Conservation (phyloP, 2,888 invertebrate genomes). For the Neoaliturus tenellus region DNA sequence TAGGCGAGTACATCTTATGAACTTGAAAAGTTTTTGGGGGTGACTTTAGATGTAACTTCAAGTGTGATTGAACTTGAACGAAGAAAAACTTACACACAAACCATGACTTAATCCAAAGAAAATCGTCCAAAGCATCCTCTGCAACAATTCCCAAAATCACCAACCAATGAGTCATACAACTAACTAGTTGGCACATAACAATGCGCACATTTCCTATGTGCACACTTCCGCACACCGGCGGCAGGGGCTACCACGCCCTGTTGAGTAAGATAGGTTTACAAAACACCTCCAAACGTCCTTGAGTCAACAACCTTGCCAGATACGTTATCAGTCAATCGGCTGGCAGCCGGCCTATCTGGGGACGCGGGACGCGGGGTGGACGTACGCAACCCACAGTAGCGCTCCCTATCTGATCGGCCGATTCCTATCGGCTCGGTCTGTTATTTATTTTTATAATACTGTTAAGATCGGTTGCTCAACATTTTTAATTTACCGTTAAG, state of each 20-base stretch:
- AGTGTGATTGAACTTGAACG: too few species aligned
- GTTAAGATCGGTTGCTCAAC: slow-evolving; percentile 46
- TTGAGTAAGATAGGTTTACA: slow-evolving; percentile 24
- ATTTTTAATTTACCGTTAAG: slow-evolving; percentile 45
- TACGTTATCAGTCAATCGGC: slow-evolving; percentile 30
- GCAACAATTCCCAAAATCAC: too few species aligned
- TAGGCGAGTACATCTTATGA: too few species aligned
- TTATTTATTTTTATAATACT: slow-evolving; percentile 51
- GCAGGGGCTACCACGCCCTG: slow-evolving; percentile 31
- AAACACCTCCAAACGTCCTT: slow-evolving; percentile 38
- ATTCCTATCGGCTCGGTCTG: slow-evolving; percentile 40
- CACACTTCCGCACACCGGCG: background rate
- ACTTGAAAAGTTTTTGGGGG: too few species aligned
- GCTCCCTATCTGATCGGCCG: slow-evolving; percentile 3
- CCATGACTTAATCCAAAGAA: too few species aligned
- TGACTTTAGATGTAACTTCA: too few species aligned
- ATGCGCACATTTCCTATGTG: background rate
- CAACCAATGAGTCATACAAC: too few species aligned
- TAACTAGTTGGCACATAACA: too few species aligned
- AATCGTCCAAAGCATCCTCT: too few species aligned
- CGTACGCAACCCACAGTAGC: slow-evolving; percentile 3
- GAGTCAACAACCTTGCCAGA: slow-evolving; percentile 40
- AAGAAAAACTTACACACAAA: too few species aligned
- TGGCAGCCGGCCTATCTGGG: slow-evolving; percentile 23
- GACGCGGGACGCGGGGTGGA: slow-evolving; percentile 9